Base-by-base conservation (phyloP, 64 coral and sea anemone genomes). In the Montipora cactus region DNA sequence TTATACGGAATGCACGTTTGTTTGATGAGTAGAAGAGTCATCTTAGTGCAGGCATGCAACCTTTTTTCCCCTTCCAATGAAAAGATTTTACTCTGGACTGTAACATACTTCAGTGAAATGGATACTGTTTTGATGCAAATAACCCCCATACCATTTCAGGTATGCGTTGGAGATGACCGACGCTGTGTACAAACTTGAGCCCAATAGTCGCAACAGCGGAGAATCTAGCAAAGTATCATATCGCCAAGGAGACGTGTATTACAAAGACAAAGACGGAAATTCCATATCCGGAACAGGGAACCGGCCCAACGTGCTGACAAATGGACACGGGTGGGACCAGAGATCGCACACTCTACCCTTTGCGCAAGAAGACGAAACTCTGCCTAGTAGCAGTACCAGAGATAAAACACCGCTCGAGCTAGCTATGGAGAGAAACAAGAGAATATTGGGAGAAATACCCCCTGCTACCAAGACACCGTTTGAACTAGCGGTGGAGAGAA, bases 171-270 rank as follows among this genome's bases (percentile, higher is more conserved):
- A 71, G 19, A 22, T 55, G 52, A 7, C 18, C 4, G 68, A 4
- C 68, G 68, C 25, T 76, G 37, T 8, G 1, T 14, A 76, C 9
- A 76, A 15, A 76, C 21, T 14, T 12, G 11, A 74, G n/a, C 18
- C 25, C 3, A 5, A 21, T 18, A 81, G 47, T 50, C 49, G 80
- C 23, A 83, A 71, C 0, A 73, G 79, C 37, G 70, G 19, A 57
- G 53, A 57, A 13, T 68, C 28, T 6, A 93, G 83, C 22, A 93
- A 88, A 13, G 20, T 93, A 47, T 79, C 74, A 49, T 88, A 93
- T 76, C 80, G 74, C 58, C 81, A 16, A 62, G 92, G 92, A 6
- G 92, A 93, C 58, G 92, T 93, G 3, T 88, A 79, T 66, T 93
- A 88, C 74, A 87, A 81, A n/a, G 92, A 80, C 76, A 93, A 79